phyloP scores from a whole-genome alignment of 2,113 vertebrate species.

The Cephalopholis sonnerati region DNA sequence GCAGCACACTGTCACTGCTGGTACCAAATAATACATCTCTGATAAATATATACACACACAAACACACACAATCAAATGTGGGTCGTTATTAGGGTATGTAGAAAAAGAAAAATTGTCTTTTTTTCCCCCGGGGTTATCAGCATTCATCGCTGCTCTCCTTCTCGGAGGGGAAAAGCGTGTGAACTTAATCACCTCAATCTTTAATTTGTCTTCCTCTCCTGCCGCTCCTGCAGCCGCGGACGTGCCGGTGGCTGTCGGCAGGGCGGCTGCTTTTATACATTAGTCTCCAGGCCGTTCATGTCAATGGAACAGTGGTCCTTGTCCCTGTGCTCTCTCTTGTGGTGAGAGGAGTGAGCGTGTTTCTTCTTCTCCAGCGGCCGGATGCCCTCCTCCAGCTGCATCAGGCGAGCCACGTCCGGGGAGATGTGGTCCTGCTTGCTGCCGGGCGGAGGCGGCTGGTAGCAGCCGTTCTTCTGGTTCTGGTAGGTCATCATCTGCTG shows the following conservation, averaged over 20 bases:
- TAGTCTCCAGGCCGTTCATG: constrained; percentile 97
- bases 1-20: constrained; percentile 20
- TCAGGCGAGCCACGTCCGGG: constrained; percentile 86
- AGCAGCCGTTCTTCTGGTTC: constrained; percentile 94
- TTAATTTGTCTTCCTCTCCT: constrained; percentile 11
- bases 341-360: constrained; percentile 78
- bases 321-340: constrained; percentile 83
- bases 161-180: constrained; percentile 9
- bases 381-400: constrained; percentile 89
- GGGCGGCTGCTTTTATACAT: constrained; percentile 84
- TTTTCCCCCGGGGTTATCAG: not conserved
- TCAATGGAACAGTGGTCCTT: constrained; percentile 95
- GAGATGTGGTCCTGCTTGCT: constrained; percentile 83
- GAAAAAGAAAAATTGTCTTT: constrained; percentile 53
- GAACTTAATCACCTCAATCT: constrained; percentile 15
- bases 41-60: constrained; percentile 72
- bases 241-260: constrained; percentile 18
- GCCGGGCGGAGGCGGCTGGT: constrained; percentile 79
- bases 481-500: constrained; percentile 95
- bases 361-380: constrained; percentile 83
- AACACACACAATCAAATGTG: constrained; percentile 64
- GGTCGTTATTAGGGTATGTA: constrained; percentile 58
- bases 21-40: constrained; percentile 47
- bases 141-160: constrained; percentile 21
- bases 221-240: constrained; percentile 16